phyloP scores from a whole-genome alignment of 2,113 vertebrate genomes.

The Rana temporaria region DNA sequence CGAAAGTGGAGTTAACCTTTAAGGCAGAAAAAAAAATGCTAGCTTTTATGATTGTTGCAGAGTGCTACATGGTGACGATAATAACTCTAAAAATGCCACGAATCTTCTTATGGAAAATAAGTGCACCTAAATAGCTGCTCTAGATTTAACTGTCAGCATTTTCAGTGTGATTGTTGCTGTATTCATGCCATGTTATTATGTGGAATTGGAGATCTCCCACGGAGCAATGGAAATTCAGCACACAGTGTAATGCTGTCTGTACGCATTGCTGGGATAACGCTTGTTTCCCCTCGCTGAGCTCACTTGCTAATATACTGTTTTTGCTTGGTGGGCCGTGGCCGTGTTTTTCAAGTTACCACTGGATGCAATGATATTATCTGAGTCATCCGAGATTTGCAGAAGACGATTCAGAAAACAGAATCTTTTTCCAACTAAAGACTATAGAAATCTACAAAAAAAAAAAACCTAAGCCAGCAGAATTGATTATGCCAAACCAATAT shows the following conservation, averaged over 20 bases:
- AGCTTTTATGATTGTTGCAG: background rate
- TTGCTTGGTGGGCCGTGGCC: background rate
- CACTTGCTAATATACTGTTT: constrained; percentile 27
- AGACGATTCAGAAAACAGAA: background rate
- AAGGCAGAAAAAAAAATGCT: background rate
- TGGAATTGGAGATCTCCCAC: constrained; percentile 49
- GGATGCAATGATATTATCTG: background rate
- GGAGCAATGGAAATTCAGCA: constrained; percentile 37
- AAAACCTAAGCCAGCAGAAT: background rate
- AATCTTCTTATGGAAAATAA: constrained; percentile 21
- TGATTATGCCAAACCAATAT: too few species aligned
- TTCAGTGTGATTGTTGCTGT: constrained; percentile 31
- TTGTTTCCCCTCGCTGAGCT: constrained; percentile 11
- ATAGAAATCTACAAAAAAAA: too few species aligned
- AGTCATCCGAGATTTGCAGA: constrained; percentile 1
- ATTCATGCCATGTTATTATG: constrained; percentile 27
- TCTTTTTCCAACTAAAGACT: background rate
- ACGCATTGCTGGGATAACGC: constrained; percentile 9
- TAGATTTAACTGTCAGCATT: constrained; percentile 42
- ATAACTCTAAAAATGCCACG: constrained; percentile 10
- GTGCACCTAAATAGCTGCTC: constrained; percentile 34
- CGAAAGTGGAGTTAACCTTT: too few species aligned
- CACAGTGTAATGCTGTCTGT: constrained; percentile 22
- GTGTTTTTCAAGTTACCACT: constrained; percentile 11
- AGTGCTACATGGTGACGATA: constrained; percentile 2